phyloP scores from a whole-genome alignment of 2,888 invertebrate species.

The Drosophila borborema region DNA sequence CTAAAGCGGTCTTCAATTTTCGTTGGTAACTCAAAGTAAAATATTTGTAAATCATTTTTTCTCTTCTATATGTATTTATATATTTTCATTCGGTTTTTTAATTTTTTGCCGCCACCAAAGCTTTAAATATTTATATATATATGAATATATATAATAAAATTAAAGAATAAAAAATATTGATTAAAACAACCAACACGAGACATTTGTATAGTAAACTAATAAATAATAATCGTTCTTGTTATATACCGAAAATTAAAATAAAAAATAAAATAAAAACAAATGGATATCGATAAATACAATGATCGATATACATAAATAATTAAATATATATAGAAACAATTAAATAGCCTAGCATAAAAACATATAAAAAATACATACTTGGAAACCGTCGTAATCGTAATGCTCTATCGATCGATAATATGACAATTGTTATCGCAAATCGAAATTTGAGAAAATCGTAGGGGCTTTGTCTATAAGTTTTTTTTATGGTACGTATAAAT shows the following conservation, averaged over 20 bases:
- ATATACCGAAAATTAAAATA: slow-evolving; percentile 46
- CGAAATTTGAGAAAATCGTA: slow-evolving; percentile 33
- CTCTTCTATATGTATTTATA: background rate
- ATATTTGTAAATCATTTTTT: background rate
- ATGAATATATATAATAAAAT: slow-evolving; percentile 3
- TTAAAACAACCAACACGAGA: slow-evolving; percentile 41
- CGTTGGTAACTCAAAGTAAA: background rate
- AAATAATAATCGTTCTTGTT: slow-evolving; percentile 71
- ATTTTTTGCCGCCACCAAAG: slow-evolving; percentile 77
- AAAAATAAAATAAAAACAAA: slow-evolving; percentile 7
- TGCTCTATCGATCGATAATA: slow-evolving; percentile 36
- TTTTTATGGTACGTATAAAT: slow-evolving; percentile 47
- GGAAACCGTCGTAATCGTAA: slow-evolving; percentile 74
- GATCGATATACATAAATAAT: slow-evolving; percentile 21
- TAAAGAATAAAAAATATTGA: slow-evolving; percentile 33
- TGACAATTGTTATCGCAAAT: slow-evolving; percentile 18
- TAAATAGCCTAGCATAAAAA: slow-evolving; percentile 45
- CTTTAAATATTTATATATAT: slow-evolving; percentile 76
- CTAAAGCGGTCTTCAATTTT: slow-evolving; percentile 68
- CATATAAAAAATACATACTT: slow-evolving; percentile 53
- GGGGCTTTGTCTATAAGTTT: slow-evolving; percentile 67
- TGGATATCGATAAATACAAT: slow-evolving; percentile 41
- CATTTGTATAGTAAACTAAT: slow-evolving; percentile 74
- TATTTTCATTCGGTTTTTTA: slow-evolving; percentile 21
- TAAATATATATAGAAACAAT: slow-evolving; percentile 45